A percentile compares a stretch with the other conserved stretches of the same genome.
Evolutionary conservation across 2,888 invertebrate species (phyloP).

Genomic region (Ochropleura plecta): DNA sequence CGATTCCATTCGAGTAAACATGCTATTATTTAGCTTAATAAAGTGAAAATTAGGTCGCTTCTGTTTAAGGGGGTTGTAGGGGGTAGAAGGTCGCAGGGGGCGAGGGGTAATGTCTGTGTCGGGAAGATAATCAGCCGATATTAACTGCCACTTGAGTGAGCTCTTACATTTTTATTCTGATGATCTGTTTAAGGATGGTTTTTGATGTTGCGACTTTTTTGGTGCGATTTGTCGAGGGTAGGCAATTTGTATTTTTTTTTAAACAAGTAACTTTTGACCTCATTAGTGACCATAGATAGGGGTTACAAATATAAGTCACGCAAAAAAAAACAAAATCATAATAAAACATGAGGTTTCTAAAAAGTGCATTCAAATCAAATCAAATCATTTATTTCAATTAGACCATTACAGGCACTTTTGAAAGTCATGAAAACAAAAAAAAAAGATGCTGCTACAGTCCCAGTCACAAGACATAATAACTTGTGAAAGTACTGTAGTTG

Average conservation of each 20-base stretch:
- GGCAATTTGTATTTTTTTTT: not conserved
- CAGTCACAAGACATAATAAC: too few species aligned
- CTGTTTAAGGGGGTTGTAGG: constrained; percentile 42
- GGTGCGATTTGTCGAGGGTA: constrained; percentile 26
- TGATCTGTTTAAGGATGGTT: constrained; percentile 71
- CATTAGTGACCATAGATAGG: too few species aligned
- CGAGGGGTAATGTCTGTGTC: constrained; percentile 60
- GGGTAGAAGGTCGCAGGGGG: constrained; percentile 20
- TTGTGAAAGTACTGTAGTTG: too few species aligned
- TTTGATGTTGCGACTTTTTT: constrained; percentile 51
- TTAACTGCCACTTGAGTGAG: constrained; percentile 70
- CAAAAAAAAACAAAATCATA: too few species aligned
- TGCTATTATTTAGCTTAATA: constrained; percentile 64
- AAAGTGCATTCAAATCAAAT: too few species aligned
- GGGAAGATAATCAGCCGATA: constrained; percentile 78
- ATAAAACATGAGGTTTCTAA: too few species aligned
- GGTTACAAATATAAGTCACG: too few species aligned
- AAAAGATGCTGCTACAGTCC: too few species aligned
- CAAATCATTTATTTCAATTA: too few species aligned
- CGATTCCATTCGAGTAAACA: constrained; percentile 63
- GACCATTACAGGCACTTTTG: too few species aligned
- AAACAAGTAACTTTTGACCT: too few species aligned
- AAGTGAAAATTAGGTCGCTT: constrained; percentile 67
- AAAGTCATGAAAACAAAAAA: too few species aligned
- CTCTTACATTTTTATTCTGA: constrained; percentile 75